These are phyloP conservation scores for Rousettus madagascariensis DNA, from an alignment of 2,797 vertebrate genomes.

Conservation along the genomic window DNA sequence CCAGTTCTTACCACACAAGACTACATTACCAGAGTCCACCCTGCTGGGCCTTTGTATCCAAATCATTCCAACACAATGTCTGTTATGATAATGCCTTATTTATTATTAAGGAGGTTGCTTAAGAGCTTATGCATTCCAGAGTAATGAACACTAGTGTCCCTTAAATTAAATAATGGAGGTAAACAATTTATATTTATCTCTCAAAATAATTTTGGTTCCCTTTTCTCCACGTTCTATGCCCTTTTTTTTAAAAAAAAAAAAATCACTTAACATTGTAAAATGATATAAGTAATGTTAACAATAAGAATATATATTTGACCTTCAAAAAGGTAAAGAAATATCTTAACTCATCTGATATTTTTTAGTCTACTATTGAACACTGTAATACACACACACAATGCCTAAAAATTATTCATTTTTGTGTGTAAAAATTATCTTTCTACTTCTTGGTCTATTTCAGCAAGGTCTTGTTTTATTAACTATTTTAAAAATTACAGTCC, in stretches of 20 bases:
- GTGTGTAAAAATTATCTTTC: slow-evolving; percentile 38
- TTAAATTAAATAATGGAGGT: not conserved
- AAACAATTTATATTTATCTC: not conserved
- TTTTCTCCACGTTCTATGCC: not conserved
- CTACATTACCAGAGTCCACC: not conserved
- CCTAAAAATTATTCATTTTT: slow-evolving; percentile 2
- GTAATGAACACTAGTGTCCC: not conserved
- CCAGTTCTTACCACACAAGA: not conserved
- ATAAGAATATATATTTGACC: slow-evolving; percentile 14
- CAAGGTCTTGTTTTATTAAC: not conserved
- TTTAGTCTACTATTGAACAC: slow-evolving; percentile 1
- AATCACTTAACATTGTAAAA: not conserved
- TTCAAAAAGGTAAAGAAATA: not conserved
- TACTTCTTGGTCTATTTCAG: slow-evolving; percentile 26
- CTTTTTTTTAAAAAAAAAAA: no score
- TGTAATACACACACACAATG: not conserved
- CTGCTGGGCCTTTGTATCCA: not conserved
- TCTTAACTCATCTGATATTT: not conserved
- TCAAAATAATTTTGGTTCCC: not conserved
- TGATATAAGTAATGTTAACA: not conserved
- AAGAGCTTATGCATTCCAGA: not conserved
- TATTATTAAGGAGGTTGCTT: not conserved
- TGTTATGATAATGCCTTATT: not conserved
- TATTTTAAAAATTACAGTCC: not conserved
- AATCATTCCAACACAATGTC: not conserved